Evolutionary conservation across 2,797 vertebrate genomes (phyloP), one percentile per base, ranked within the genome.

Genomic region (Paratrypauchen microcephalus): DNA sequence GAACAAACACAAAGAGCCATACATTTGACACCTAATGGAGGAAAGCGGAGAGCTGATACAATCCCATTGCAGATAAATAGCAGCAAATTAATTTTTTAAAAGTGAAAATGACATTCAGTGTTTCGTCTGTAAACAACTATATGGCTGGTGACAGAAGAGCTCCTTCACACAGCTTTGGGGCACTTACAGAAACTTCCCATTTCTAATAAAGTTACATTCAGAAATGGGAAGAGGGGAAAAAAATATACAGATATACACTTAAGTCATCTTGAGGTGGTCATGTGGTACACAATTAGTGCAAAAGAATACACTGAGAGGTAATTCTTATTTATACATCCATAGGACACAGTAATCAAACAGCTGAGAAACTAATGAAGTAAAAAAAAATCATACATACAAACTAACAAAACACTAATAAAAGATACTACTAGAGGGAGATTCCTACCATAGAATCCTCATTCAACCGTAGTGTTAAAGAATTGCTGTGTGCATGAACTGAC

Each of bases 241-340:
- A 71, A 36, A 68, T 63, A 71, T 70, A 69, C 26, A 36, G 41
- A 24, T 39, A 64, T 76, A 56, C 2, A 28, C 58, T 48, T 69
- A 1, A 74, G 58, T 63, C 77, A 68, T 60, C 59, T 48, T 7
- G 21, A 85, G 64, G 71, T 67, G 74, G 68, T 65, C 23, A 57
- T 16, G 77, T 75, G 70, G 68, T 77, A 72, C 68, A 74, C 78
- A 72, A 73, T 41, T 85, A 87, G 92, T 93, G 90, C 91, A 93
- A 90, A 89, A 79, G 66, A 78, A 60, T 60, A 72, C 45, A 78
- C 24, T 23, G 63, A 82, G 88, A 88, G 87, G 87, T 90, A 74
- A 84, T 82, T 39, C 75, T 71, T 64, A 60, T 32, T 24, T 62
- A 6, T 3, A 41, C 36, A 62, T 39, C 21, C 21, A 15, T 39